These are phyloP conservation scores for Dendrocopos noguchii DNA, from an alignment of 2,113 vertebrate genomes.

Conservation along the genomic window DNA sequence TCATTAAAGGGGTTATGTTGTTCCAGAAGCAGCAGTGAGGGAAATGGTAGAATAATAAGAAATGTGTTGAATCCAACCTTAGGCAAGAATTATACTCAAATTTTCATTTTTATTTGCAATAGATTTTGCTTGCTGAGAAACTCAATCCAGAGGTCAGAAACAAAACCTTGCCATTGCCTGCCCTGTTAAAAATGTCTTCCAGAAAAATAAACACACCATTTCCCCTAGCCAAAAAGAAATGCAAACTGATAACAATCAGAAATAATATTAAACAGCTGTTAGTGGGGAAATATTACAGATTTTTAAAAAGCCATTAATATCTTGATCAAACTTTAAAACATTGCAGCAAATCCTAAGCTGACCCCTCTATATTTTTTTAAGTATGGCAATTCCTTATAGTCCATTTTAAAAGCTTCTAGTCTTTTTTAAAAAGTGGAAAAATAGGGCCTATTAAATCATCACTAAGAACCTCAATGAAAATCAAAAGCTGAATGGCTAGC, in stretches of 20 bases:
- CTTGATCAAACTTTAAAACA: not conserved
- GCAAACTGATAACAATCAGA: not conserved
- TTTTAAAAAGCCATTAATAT: not conserved
- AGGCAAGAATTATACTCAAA: conserved; percentile 1
- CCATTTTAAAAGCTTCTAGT: not conserved
- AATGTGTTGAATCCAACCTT: not conserved
- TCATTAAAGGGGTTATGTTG: not conserved
- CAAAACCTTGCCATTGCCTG: not conserved
- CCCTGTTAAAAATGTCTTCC: not conserved
- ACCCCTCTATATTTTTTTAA: not conserved
- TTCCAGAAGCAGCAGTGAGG: not conserved
- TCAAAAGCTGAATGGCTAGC: not conserved
- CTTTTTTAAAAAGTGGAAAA: not conserved
- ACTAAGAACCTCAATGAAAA: not conserved
- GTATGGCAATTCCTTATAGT: not conserved
- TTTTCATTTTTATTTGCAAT: conserved; percentile 10
- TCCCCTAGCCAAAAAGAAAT: not conserved
- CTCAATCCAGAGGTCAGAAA: not conserved
- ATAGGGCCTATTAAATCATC: not conserved
- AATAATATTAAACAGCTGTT: not conserved
- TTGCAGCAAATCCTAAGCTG: not conserved
- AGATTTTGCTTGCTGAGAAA: not conserved
- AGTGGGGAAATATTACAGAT: not conserved
- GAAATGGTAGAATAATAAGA: not conserved
- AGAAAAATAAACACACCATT: not conserved